Base-by-base conservation (phyloP, 2,888 invertebrate genomes). In the Callinectes sapidus region DNA sequence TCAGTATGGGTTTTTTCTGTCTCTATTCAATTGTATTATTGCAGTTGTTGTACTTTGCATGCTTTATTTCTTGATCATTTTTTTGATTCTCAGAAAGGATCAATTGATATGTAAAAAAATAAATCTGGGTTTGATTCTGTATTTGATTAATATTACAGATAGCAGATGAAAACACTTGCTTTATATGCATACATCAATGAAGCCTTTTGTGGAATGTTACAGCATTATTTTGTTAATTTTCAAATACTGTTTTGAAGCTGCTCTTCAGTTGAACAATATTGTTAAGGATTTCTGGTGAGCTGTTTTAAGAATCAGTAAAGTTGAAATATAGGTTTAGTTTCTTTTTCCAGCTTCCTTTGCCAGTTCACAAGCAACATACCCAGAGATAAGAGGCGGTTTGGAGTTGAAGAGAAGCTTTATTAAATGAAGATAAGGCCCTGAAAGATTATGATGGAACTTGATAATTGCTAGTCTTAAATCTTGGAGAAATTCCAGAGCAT, bases 281-380 rank as follows among this genome's bases (percentile, higher is more conserved):
- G 66, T 71, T 71, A 71, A 71, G 66, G 2, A 71, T 71, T 71
- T 71, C 66, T 71, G 66, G 66, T 71, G n/a, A 71, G n/a, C 66
- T 71, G 66, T 71, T 71, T 71, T 71, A 71, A 71, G 66, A 71
- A 71, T 71, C 66, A 71, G 66, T 71, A 71, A 71, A n/a, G 66
- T 71, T 71, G 66, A 71, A 71, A 71, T 71, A 71, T 71, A 71
- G 66, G n/a, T n/a, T 71, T 71, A 23, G 66, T 71, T 71, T 71
- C 66, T n/a, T 5, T n/a, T 71, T 71, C 66, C 66, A 71, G 66
- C 66, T 55, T 55, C 16, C n/a, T n/a, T 71, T 14, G 14, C 18
- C 55, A 55, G 16, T 16, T n/a, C n/a, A n/a, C n/a, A n/a, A n/a
- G n/a, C n/a, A n/a, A 55, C 2, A 8, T 16, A 3, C 55, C 55